Base-by-base conservation (phyloP, 2,113 vertebrate genomes). In the Microtus richardsoni region DNA sequence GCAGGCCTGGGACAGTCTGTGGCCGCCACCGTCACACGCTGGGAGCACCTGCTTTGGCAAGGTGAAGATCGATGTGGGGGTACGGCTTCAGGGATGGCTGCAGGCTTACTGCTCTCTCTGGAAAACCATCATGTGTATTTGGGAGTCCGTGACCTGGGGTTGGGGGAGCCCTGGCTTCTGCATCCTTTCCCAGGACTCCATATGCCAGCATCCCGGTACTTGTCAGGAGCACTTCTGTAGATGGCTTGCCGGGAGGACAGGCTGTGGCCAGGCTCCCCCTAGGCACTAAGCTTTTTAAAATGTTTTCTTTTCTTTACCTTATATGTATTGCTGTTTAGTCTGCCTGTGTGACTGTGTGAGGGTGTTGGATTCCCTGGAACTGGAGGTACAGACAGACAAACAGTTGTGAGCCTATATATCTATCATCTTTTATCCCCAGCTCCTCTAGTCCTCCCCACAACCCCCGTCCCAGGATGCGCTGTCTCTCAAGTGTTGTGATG, bases 21-120 rank as follows among this genome's bases (percentile, higher is more conserved):
- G 21, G 1, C 30, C 24, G 0, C 30, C 24, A 0, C 0, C 0
- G 28, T 36, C 52, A 10, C 87, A 24, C 3, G 1, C 47, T 44
- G 49, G 1, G 28, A 93, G 66, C 2, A 16, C 60, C 70, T 54
- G 91, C 62, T 1, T 0, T 17, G 6, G 22, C 17, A 8, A 41
- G 36, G 52, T 6, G 0, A 4, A 0, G 66, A 26, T 17, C 1
- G 17, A 3, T 41, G 4, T 0, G 7, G 26, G 52, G 26, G 21
- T 21, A 3, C 5, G 2, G 47, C 26, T 3, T 2, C 13, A 1
- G 36, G 71, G 64, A 30, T 24, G 19, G 47, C 5, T 70, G 16
- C 39, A 24, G 82, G 30, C 24, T 74, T n/a, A 24, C 26, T 26
- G 54, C 47, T n/a, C 36, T 36, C 10, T 16, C 60, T 78, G n/a